Evolutionary conservation across 2,797 vertebrate genomes (phyloP).

Genomic region (Platyrinchus mystaceus): DNA sequence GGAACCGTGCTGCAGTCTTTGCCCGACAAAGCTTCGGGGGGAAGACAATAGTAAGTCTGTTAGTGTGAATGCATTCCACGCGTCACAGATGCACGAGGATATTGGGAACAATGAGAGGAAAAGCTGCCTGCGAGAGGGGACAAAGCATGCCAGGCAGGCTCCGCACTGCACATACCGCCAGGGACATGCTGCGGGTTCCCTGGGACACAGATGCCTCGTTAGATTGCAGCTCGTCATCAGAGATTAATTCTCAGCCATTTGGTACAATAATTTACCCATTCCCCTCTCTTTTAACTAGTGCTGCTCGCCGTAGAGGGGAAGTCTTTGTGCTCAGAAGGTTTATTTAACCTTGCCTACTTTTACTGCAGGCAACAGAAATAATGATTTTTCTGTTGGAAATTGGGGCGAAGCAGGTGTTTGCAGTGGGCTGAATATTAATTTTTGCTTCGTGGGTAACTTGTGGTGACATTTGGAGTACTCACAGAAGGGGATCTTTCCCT

Average conservation of each 20-base stretch:
- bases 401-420: conserved; percentile 52
- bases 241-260: conserved; percentile 85
- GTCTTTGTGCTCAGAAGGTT: conserved; percentile 73
- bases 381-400: conserved; percentile 62
- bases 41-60: conserved; percentile 91
- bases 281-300: conserved; percentile 79
- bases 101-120: conserved; percentile 87
- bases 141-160: conserved; percentile 82
- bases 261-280: conserved; percentile 84
- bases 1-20: conserved; percentile 87
- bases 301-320: conserved; percentile 60
- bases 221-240: conserved; percentile 82
- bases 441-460: not conserved
- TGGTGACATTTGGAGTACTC: not conserved
- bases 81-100: conserved; percentile 94
- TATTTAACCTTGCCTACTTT: conserved; percentile 74
- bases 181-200: conserved; percentile 84
- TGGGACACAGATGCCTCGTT: conserved; percentile 86
- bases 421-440: conserved; percentile 50
- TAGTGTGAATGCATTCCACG: conserved; percentile 89
- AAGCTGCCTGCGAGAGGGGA: conserved; percentile 85
- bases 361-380: conserved; percentile 56
- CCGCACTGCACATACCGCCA: conserved; percentile 81
- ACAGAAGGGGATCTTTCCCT: not conserved
- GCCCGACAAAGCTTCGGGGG: conserved; percentile 78